Base-by-base conservation (phyloP, 2,113 vertebrate species). In the Furnarius figulus region DNA sequence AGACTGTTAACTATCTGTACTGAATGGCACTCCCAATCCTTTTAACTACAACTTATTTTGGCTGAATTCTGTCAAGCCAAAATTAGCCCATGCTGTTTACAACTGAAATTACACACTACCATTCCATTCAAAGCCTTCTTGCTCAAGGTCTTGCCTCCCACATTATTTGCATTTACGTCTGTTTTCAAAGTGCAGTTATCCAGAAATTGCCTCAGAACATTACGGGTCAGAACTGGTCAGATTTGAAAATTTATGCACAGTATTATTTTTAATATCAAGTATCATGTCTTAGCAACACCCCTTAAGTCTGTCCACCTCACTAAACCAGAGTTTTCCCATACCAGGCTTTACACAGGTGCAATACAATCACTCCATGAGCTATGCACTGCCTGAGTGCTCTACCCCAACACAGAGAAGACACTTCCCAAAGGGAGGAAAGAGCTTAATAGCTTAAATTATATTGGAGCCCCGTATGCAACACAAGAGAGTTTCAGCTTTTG, bases 1-100 rank as follows among this genome's bases (percentile, higher is more conserved):
- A 95, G 97, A 97, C 86, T 87, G 87, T 96, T 96, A 96, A 88
- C 91, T 97, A 91, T 94, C 62, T 53, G 84, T 92, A 97, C 68
- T 18, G 17, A 97, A 78, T 9, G 30, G 49, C 74, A 93, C 89
- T 90, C 82, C 82, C 95, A 97, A 97, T 94, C 95, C 85, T 95
- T 96, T 93, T 85, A 96, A 97, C 77, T 97, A 65, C 93, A 93
- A 94, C 71, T 97, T 90, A 85, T 88, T 97, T 95, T 88, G 82
- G 94, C 94, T 94, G 72, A 97, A 91, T 79, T 70, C 73, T 71
- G 77, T 63, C 67, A 97, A 95, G 88, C 78, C 85, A 90, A 92
- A 95, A 95, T 94, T 95, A 95, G 95, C 68, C 85, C 65, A 33
- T 40, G 65, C 40, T 97, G 85, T 93, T 98, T 97, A 94, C 74